These are phyloP conservation scores for Paratrypauchen microcephalus DNA, from an alignment of 2,797 vertebrate genomes.

Conservation along the genomic window DNA sequence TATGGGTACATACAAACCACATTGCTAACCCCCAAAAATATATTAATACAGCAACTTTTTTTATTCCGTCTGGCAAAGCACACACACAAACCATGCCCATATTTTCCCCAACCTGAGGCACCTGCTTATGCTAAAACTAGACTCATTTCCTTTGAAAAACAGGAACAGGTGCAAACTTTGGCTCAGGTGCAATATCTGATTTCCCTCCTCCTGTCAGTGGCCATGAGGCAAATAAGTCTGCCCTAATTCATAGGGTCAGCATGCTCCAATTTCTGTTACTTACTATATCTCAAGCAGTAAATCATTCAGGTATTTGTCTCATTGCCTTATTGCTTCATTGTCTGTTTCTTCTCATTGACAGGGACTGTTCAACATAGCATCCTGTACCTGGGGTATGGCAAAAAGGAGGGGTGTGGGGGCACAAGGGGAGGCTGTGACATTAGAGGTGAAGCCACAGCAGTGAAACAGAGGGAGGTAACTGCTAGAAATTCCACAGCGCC, in stretches of 20 bases:
- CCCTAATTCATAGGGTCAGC: constrained; percentile 56
- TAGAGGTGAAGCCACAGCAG: constrained; percentile 53
- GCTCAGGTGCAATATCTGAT: constrained; percentile 44
- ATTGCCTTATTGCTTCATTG: constrained; percentile 1
- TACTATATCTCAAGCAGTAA: neutral
- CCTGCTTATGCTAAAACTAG: constrained; percentile 17
- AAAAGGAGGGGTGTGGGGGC: constrained; percentile 18
- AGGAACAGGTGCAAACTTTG: constrained; percentile 57
- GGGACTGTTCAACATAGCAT: constrained; percentile 42
- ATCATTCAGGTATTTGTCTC: constrained; percentile 16
- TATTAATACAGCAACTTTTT: neutral
- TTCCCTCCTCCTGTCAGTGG: constrained; percentile 45
- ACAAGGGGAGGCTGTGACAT: constrained; percentile 41
- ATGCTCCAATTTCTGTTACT: constrained; percentile 13
- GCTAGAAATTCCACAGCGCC: constrained; percentile 51
- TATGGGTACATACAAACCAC: neutral
- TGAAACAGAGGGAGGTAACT: constrained; percentile 41
- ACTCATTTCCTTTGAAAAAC: constrained; percentile 39
- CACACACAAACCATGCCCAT: neutral
- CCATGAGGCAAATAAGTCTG: constrained; percentile 57
- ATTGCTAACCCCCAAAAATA: neutral
- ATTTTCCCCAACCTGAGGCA: constrained; percentile 4
- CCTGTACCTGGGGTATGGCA: constrained; percentile 60
- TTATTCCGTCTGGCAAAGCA: neutral
- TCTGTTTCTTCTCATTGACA: constrained; percentile 34